Evolutionary conservation across 2,888 invertebrate genomes (phyloP), one percentile per base, ranked within the genome.

Genomic region (Cryptosula pallasiana): DNA sequence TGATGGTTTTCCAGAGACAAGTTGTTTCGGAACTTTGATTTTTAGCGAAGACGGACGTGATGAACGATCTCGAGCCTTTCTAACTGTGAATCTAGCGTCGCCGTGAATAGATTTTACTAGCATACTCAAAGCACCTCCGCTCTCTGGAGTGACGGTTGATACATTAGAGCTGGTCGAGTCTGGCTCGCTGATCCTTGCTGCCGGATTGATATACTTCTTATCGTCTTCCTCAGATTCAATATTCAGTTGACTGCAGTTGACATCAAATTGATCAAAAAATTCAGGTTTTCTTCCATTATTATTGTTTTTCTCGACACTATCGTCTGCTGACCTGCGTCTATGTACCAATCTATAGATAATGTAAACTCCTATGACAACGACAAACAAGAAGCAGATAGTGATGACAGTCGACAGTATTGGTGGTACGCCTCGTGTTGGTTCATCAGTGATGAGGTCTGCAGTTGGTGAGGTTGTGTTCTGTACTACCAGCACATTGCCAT

Each of bases 191-290:
- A 63, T 27, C 63, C 32, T 63, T 9, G 63, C 63, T 5, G 63
- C 63, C n/a, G 63, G 63, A n/a, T 63, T 63, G 2, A 63, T 32
- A 63, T 29, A 63, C 63, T 34, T 25, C 9, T 63, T 27, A n/a
- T n/a, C n/a, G n/a, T n/a, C n/a, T n/a, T 63, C 63, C 32, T 27
- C 63, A 5, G 63, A 32, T n/a, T 63, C 29, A 16, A 63, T 63
- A n/a, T 63, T 63, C 29, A 63, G 2, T 32, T 63, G 63, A 34
- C 63, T 63, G 63, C 63, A 63, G 63, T 63, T 63, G 9, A 63
- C 63, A 27, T 63, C 63, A 63, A 63, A 63, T n/a, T 63, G 63
- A 32, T 63, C 63, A 32, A 32, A 27, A 32, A 29, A 63, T 32
- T 25, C 63, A 16, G 13, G 25, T 16, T n/a, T n/a, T 29, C 27